Evolutionary conservation across 2,113 vertebrate genomes (phyloP).

Genomic region (Castor canadensis): DNA sequence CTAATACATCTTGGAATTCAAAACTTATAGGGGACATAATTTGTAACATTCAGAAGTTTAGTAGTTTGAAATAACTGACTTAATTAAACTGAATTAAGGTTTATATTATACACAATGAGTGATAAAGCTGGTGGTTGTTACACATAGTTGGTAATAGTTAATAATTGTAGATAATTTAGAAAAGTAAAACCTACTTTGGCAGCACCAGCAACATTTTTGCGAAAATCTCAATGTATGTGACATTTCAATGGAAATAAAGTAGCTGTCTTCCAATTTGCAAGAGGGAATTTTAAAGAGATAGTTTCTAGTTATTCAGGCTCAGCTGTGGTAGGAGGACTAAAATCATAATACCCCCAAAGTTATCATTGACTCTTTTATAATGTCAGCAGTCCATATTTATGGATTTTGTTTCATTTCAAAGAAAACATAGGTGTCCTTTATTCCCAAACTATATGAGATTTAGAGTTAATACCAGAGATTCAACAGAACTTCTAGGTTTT

Average conservation of each 20-base stretch:
- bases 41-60: neutral
- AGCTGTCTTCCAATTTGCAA: conserved; percentile 5
- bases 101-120: neutral
- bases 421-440: neutral
- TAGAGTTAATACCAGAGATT: conserved; percentile 7
- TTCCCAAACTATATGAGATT: neutral
- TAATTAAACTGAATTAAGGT: neutral
- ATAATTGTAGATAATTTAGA: conserved; percentile 1
- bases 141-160: neutral
- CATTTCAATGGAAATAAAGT: neutral
- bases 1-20: neutral
- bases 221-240: neutral
- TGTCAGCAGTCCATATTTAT: neutral
- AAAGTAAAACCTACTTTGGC: neutral
- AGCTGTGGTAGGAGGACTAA: neutral
- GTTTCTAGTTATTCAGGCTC: neutral
- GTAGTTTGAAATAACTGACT: neutral
- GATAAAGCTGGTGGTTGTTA: neutral
- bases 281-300: conserved; percentile 20
- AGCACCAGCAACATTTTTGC: neutral
- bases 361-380: neutral
- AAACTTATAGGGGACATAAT: neutral
- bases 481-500: conserved; percentile 29
- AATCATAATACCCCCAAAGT: neutral
- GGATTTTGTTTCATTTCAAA: conserved; percentile 38